Evolutionary conservation across 2,888 invertebrate species (phyloP).

Genomic region (Eristalis tenax): DNA sequence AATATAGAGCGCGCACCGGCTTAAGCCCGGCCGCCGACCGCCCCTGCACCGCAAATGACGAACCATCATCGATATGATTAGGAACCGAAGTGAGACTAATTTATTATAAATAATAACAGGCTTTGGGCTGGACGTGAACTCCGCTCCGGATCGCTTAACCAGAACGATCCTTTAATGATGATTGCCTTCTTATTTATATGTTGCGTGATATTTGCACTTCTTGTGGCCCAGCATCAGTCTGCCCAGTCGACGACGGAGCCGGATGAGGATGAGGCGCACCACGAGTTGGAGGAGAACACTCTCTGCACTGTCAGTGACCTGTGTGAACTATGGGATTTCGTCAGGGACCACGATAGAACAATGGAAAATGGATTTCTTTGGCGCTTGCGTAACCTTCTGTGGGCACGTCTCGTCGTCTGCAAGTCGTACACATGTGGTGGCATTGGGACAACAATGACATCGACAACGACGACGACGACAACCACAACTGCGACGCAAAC

Average conservation of each 20-base stretch:
- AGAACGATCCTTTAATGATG: conserved; percentile 57
- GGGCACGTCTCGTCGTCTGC: not conserved
- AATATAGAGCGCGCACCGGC: conserved; percentile 63
- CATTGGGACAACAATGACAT: conserved; percentile 29
- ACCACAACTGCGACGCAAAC: conserved; percentile 22
- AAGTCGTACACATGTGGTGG: not conserved
- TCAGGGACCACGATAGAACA: conserved; percentile 52
- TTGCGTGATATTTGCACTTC: conserved; percentile 60
- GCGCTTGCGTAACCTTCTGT: conserved; percentile 53
- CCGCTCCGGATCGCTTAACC: conserved; percentile 20
- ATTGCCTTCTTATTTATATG: conserved; percentile 49
- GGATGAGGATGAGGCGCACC: not conserved
- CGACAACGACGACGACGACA: conserved; percentile 19
- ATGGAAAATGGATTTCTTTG: conserved; percentile 51
- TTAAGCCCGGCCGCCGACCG: not conserved
- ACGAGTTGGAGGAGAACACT: not conserved
- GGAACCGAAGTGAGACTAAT: conserved; percentile 64
- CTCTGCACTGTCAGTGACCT: conserved; percentile 41
- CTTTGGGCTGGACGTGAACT: conserved; percentile 15
- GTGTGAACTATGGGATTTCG: conserved; percentile 66
- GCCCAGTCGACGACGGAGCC: not conserved
- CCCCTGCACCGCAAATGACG: conserved; percentile 56
- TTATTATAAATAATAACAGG: conserved; percentile 71
- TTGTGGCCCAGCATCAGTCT: not conserved
- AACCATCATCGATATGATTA: conserved; percentile 71